Percentiles rank a stretch among this genome's conserved stretches.
Evolutionary conservation across 2,888 invertebrate genomes (phyloP).

Genomic region (Pandemis corylana): DNA sequence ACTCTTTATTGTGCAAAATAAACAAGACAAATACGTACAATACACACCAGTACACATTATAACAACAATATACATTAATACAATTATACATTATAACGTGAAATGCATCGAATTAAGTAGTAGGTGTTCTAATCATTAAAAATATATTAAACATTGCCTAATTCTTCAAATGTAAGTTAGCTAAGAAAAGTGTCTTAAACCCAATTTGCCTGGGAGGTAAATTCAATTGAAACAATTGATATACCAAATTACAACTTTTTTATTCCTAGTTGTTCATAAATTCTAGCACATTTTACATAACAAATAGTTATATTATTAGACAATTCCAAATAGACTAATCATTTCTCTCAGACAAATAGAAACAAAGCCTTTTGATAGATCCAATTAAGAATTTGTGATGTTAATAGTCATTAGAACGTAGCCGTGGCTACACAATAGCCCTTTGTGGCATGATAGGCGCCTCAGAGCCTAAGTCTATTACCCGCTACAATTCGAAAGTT

Average conservation of each 20-base stretch:
- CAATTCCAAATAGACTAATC: neutral
- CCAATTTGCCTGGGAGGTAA: too few species aligned
- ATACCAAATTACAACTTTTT: too few species aligned
- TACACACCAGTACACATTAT: too few species aligned
- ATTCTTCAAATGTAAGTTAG: neutral
- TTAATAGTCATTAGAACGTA: conserved; percentile 60
- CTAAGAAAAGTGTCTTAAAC: neutral
- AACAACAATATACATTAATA: too few species aligned
- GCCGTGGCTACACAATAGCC: conserved; percentile 57
- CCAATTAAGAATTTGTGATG: conserved; percentile 53
- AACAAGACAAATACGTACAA: too few species aligned
- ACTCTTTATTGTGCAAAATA: too few species aligned
- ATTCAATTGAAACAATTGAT: too few species aligned
- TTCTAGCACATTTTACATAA: too few species aligned
- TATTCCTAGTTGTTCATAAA: too few species aligned
- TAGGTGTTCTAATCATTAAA: neutral
- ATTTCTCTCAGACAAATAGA: conserved; percentile 8
- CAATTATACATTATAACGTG: too few species aligned
- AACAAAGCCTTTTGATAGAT: conserved; percentile 29
- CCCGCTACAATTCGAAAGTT: conserved; percentile 67
- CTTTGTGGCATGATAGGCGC: conserved; percentile 61
- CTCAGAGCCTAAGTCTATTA: conserved; percentile 61
- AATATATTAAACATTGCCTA: neutral
- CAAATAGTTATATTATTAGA: neutral
- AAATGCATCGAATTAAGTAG: neutral